Evolutionary conservation across 2,888 invertebrate genomes (phyloP), one percentile per base, ranked within the genome.

Genomic region (Cactoblastis cactorum): DNA sequence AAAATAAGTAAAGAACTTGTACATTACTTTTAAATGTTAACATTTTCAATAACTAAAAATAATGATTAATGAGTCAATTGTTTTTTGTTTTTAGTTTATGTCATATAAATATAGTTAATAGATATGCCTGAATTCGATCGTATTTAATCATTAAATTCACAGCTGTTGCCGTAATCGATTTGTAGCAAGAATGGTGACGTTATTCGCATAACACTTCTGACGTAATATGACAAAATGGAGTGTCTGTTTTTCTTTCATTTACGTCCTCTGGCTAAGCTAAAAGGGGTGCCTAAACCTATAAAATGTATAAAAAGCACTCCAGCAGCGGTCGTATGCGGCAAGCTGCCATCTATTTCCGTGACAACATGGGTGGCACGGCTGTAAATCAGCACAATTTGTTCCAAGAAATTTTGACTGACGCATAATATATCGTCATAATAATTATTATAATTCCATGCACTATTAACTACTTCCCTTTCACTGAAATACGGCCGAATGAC

Each of bases 311-410:
- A 48, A 48, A 48, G 49, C 47, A 47, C 24, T 37, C 32, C 14
- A 33, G 41, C 51, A 57, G 55, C 55, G 54, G 46, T 56, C 56
- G 62, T 63, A 65, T 58, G 67, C 56, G 55, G 62, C 63, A 66
- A 58, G 67, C 53, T 61, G 62, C 59, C 59, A 70, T 80, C 83
- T 85, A 84, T 84, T 83, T 78, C 64, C 55, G 74, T 59, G 62
- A 57, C 83, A 65, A 76, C 77, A 75, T 84, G 85, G 85, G 84
- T 85, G 84, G 85, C 74, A 63, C 63, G 63, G 61, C 64, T 71
- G 71, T 81, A 80, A 81, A 80, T 81, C 80, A 83, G 74, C 72
- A 77, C 77, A 80, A 83, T 83, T 80, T 80, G 81, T 81, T 84
- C 82, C 77, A 69, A 74, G 80, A 81, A 77, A 66, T 62, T 72